Base-by-base conservation (phyloP, 92 coral and sea anemone genomes). In the Paragorgia papillata region DNA sequence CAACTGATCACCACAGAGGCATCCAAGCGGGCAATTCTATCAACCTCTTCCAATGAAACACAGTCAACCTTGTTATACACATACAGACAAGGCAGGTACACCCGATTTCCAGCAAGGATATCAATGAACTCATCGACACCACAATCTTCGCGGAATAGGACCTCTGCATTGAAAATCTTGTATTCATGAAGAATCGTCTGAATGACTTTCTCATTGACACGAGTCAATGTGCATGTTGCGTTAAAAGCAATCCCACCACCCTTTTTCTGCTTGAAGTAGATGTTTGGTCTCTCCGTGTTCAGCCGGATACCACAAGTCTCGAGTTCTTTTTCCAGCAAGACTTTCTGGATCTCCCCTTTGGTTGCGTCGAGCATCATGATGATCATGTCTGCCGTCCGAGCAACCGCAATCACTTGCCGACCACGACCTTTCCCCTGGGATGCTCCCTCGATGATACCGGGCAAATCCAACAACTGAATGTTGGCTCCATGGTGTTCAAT, bases 61-160 rank as follows among this genome's bases (percentile, higher is more conserved):
- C 99, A 95, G 44, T 95, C 99, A 83, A 95, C 86, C 87, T 95
- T 95, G 90, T 95, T 95, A 79, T 95, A 95, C 39, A 95, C 99
- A 80, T 87, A 95, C 44, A 95, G 66, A 58, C 99, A 95, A 5
- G 97, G 89, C 41, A 95, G 67, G 79, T 95, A 95, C 13, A 91
- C 89, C 32, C 97, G 81, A 85, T 93, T 95, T 28, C 82, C 96
- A 61, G 86, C 73, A 34, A 95, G 84, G 68, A 95, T 97, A 69
- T 95, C 99, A 68, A 95, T 95, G 57, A 95, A 82, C 83, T 95
- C 91, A 73, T 95, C 99, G 0, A 92, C 87, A 33, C 95, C 88
- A 62, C 90, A 91, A 80, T 95, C 99, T 46, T 95, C 99, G 41
- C 99, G 85, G n/a, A 95, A 89, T 28, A 95, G 80, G 66, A 95